These are phyloP conservation scores for Agonopterix subpropinquella DNA, from an alignment of 2,888 invertebrate genomes.

Conservation along the genomic window DNA sequence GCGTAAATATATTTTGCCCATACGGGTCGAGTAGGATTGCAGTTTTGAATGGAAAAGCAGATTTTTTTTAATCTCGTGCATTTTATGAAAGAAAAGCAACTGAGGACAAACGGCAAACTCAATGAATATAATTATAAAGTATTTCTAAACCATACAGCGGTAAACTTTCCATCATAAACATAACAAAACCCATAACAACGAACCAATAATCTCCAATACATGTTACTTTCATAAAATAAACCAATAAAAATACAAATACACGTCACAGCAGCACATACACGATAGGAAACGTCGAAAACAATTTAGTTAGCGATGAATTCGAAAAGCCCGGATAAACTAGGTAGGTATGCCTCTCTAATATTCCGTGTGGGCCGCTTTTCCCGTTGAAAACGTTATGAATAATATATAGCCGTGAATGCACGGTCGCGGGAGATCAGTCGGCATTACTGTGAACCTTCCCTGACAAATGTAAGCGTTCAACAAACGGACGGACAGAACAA, in stretches of 20 bases:
- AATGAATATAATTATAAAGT: too few relatives aligned
- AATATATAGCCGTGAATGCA: constrained; percentile 54
- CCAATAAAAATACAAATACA: constrained; percentile 10
- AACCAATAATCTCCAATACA: too few relatives aligned
- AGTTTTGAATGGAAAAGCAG: too few relatives aligned
- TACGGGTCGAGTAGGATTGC: too few relatives aligned
- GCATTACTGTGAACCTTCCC: constrained; percentile 26
- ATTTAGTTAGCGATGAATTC: constrained; percentile 65
- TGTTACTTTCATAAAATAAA: constrained; percentile 5
- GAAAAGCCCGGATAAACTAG: constrained; percentile 50
- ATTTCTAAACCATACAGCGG: too few relatives aligned
- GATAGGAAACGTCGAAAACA: constrained; percentile 44
- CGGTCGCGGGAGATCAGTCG: constrained; percentile 41
- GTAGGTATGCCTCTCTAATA: constrained; percentile 61
- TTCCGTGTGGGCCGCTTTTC: constrained; percentile 62
- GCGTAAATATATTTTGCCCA: too few relatives aligned
- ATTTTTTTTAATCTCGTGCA: too few relatives aligned
- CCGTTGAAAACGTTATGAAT: constrained; percentile 68
- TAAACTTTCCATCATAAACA: too few relatives aligned
- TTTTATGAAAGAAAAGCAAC: too few relatives aligned
- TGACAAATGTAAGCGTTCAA: constrained; percentile 40
- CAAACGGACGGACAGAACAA: constrained; percentile 22
- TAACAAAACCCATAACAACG: too few relatives aligned
- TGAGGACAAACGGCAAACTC: too few relatives aligned
- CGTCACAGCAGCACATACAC: constrained; percentile 11